Evolutionary conservation across 2,797 vertebrate species (phyloP).

Genomic region (Sphenopsis melanotis): DNA sequence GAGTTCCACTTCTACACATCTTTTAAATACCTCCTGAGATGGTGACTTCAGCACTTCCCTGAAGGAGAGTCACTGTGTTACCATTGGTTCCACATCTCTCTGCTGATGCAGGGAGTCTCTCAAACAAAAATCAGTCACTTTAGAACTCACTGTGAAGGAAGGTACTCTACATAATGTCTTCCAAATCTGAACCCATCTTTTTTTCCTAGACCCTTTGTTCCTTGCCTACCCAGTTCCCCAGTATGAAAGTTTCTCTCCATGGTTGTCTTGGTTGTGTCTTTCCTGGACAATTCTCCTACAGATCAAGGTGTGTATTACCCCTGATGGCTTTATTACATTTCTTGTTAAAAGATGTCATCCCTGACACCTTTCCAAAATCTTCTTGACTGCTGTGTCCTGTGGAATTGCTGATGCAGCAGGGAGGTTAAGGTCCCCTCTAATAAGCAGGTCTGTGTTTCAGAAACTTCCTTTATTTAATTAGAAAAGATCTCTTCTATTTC

Average conservation of each 20-base stretch:
- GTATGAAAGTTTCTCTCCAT: background rate
- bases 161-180: rapidly evolving
- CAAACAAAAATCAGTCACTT: background rate
- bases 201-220: background rate
- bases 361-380: background rate
- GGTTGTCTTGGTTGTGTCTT: background rate
- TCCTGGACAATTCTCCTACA: background rate
- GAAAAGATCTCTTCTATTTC: background rate
- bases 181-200: background rate
- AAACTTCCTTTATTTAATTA: background rate
- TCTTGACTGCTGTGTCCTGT: background rate
- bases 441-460: background rate
- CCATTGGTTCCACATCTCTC: background rate
- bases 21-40: background rate
- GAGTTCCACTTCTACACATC: too few species aligned
- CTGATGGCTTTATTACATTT: background rate
- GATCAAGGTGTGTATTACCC: background rate
- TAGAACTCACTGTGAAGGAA: background rate
- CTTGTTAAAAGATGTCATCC: background rate
- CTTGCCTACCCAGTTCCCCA: background rate
- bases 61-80: background rate
- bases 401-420: background rate
- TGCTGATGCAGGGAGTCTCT: background rate
- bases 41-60: background rate
- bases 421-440: background rate